Percentiles rank a stretch among this genome's conserved stretches.
phyloP scores from a whole-genome alignment of 2,888 invertebrate genomes.

The Drosophila silvestris region DNA sequence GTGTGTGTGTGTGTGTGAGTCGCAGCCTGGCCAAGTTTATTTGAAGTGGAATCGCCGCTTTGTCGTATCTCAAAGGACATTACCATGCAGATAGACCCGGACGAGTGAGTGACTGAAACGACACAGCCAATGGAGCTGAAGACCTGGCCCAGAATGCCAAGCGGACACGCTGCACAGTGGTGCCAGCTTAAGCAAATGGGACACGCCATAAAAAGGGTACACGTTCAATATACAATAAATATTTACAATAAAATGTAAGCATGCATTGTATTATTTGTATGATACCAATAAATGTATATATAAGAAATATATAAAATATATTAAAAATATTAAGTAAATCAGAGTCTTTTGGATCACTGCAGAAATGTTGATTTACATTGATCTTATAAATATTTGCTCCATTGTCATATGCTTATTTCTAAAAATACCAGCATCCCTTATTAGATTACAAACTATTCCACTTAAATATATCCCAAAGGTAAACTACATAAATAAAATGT shows the following conservation, averaged over 20 bases:
- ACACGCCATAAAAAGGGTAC: background rate
- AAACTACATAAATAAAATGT: background rate
- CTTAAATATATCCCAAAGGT: background rate
- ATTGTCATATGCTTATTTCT: background rate
- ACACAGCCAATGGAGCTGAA: slow-evolving; percentile 57
- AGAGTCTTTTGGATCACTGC: rapidly evolving
- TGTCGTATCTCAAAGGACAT: slow-evolving; percentile 79
- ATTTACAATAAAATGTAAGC: background rate
- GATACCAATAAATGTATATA: background rate
- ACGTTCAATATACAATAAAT: background rate
- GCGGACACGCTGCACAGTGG: slow-evolving; percentile 38
- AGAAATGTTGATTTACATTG: background rate
- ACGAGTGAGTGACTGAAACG: slow-evolving; percentile 73
- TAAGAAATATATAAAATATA: background rate
- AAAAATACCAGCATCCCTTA: too few relatives aligned
- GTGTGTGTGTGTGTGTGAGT: background rate
- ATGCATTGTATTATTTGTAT: too few relatives aligned
- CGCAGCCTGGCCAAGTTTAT: slow-evolving; percentile 69
- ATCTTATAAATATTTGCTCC: background rate
- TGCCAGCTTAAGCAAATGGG: background rate
- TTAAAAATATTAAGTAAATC: background rate
- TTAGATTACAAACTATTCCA: background rate
- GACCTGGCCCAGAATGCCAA: slow-evolving; percentile 40
- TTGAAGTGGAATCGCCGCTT: slow-evolving; percentile 80
- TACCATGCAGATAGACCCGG: slow-evolving; percentile 78